Percentiles rank a stretch among this genome's conserved stretches.
phyloP scores from a whole-genome alignment of 2,113 vertebrate genomes.

The Glareola pratincola region DNA sequence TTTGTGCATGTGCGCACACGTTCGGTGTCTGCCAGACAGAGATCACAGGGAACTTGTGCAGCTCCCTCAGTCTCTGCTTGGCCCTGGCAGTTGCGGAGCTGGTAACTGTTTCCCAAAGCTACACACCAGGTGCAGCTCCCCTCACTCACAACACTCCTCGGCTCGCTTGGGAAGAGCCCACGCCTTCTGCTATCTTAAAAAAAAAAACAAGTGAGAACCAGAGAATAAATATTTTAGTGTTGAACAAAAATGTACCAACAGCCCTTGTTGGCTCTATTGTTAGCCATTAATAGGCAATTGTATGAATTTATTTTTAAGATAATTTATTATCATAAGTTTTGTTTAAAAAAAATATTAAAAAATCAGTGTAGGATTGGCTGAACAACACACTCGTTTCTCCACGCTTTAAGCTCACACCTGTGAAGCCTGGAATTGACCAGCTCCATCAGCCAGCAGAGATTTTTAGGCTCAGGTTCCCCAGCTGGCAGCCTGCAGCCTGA shows the following conservation, averaged over 20 bases:
- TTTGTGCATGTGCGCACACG: not conserved
- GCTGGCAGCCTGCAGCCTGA: not conserved
- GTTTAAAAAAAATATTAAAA: not conserved
- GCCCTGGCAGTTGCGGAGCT: not conserved
- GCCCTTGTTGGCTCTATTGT: not conserved
- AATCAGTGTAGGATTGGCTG: not conserved
- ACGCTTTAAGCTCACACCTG: not conserved
- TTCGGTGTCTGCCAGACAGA: not conserved
- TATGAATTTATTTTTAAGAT: not conserved
- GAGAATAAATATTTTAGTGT: not conserved
- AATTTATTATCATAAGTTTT: not conserved
- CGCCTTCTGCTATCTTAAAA: not conserved
- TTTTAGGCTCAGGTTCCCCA: not conserved
- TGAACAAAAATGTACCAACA: not conserved
- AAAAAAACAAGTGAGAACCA: not conserved
- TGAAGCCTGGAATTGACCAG: not conserved
- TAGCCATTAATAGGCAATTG: not conserved
- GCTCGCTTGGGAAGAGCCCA: not conserved
- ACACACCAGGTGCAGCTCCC: not conserved
- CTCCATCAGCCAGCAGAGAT: not conserved
- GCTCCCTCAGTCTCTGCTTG: not conserved
- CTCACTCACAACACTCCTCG: not conserved
- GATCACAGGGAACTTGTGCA: not conserved
- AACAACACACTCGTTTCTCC: not conserved
- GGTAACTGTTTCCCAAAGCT: not conserved